phyloP scores from a whole-genome alignment of 1,140 invertebrate genomes.

The Dendrolimus punctatus region DNA sequence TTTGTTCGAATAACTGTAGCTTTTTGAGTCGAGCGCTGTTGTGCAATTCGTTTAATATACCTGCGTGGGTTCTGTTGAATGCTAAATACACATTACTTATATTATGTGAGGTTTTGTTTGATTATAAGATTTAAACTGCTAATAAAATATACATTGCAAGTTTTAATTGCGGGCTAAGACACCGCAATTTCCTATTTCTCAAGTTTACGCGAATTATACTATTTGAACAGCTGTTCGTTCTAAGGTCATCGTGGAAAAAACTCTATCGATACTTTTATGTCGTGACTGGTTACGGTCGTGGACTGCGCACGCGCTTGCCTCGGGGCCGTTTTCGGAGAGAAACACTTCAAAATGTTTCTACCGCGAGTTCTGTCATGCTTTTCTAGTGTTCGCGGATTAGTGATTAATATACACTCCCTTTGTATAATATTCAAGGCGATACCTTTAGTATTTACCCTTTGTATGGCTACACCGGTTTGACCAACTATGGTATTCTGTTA shows the following conservation, averaged over 20 bases:
- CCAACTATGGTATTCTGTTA: too few relatives aligned
- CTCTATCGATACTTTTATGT: conserved; percentile 33
- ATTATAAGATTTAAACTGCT: conserved; percentile 2
- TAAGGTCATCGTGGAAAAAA: conserved; percentile 49
- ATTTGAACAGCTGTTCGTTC: conserved; percentile 1
- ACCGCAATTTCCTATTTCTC: conserved; percentile 4
- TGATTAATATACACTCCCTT: conserved; percentile 39
- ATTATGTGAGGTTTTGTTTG: conserved; percentile 3
- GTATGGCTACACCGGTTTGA: too few relatives aligned
- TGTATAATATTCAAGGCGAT: conserved; percentile 47
- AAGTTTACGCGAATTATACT: conserved; percentile 4
- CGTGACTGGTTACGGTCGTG: conserved; percentile 48
- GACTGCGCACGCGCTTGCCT: conserved; percentile 51
- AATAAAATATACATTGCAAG: conserved; percentile 1
- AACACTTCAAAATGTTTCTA: conserved; percentile 45
- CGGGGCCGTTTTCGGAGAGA: conserved; percentile 38
- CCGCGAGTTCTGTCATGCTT: conserved; percentile 46
- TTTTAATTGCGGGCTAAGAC: too few relatives aligned
- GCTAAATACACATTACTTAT: too few relatives aligned
- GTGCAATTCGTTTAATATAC: conserved; percentile 7
- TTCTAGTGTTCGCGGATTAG: conserved; percentile 50
- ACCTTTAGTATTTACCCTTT: conserved; percentile 3
- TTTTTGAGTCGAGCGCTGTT: conserved; percentile 7
- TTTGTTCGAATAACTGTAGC: conserved; percentile 18
- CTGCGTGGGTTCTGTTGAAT: conserved; percentile 9